Evolutionary conservation across 2,888 invertebrate genomes (phyloP).

Genomic region (Petrolisthes cinctipes): DNA sequence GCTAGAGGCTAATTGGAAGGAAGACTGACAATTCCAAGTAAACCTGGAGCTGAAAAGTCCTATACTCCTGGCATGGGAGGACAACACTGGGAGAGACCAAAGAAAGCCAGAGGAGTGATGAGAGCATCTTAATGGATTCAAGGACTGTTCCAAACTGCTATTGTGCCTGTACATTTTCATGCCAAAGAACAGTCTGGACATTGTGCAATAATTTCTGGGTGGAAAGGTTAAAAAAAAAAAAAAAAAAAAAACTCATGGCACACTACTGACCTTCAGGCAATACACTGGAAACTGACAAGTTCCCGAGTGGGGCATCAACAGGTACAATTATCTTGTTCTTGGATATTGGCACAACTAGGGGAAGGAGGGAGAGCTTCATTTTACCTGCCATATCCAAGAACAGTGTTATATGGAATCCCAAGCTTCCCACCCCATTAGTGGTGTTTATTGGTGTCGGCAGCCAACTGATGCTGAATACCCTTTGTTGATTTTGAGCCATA

Average conservation of each 20-base stretch:
- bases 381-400: background rate
- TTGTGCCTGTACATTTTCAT: too few species aligned
- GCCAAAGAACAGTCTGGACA: too few species aligned
- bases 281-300: background rate
- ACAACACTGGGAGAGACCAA: background rate
- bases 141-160: too few species aligned
- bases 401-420: too few species aligned
- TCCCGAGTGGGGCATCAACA: background rate
- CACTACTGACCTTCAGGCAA: background rate
- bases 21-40: slow-evolving; percentile 34
- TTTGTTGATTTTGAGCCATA: too few species aligned
- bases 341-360: slow-evolving; percentile 13
- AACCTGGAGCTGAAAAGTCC: background rate
- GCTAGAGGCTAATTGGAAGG: background rate
- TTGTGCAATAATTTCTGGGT: too few species aligned
- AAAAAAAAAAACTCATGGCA: too few species aligned
- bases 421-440: too few species aligned
- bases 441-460: too few species aligned
- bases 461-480: too few species aligned
- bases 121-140: too few species aligned
- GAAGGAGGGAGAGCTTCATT: background rate
- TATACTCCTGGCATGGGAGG: background rate
- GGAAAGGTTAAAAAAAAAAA: too few species aligned
- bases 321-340: background rate
- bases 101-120: background rate